phyloP scores from a whole-genome alignment of 2,113 vertebrate genomes.

The Strix aluco region DNA sequence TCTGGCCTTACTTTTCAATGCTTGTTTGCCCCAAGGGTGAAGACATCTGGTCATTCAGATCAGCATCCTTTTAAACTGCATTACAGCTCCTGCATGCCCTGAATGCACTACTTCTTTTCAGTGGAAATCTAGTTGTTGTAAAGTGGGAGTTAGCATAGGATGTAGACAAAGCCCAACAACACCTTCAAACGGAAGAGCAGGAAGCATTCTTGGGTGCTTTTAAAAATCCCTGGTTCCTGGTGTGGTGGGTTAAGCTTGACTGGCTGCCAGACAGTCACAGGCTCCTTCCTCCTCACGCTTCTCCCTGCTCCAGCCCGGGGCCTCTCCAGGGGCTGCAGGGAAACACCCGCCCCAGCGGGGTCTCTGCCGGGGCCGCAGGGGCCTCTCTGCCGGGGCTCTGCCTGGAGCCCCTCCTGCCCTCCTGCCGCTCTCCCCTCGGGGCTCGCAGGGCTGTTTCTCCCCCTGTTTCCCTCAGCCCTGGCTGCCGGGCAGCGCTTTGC shows the following conservation, averaged over 20 bases:
- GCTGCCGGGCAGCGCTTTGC: too few relatives aligned
- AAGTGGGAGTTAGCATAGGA: not conserved
- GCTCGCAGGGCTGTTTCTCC: too few relatives aligned
- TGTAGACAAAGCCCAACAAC: not conserved
- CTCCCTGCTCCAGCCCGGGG: not conserved
- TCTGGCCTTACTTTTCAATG: not conserved
- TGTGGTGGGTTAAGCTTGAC: not conserved
- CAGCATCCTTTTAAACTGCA: not conserved
- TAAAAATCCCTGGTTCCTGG: not conserved
- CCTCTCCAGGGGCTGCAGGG: too few relatives aligned
- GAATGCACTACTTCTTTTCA: not conserved
- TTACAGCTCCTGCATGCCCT: not conserved
- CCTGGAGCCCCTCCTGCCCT: too few relatives aligned
- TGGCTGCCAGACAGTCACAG: too few relatives aligned
- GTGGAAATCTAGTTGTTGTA: not conserved
- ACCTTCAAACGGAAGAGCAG: not conserved
- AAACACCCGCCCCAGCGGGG: too few relatives aligned
- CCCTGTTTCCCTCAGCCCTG: too few relatives aligned
- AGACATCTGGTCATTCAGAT: not conserved
- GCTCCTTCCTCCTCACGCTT: too few relatives aligned
- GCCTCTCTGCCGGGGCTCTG: too few relatives aligned
- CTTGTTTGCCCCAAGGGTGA: not conserved
- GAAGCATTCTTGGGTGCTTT: not conserved
- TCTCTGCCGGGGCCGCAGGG: too few relatives aligned
- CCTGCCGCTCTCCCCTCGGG: too few relatives aligned